Evolutionary conservation across 2,888 invertebrate genomes (phyloP).

Genomic region (Drosophila paranaensis): DNA sequence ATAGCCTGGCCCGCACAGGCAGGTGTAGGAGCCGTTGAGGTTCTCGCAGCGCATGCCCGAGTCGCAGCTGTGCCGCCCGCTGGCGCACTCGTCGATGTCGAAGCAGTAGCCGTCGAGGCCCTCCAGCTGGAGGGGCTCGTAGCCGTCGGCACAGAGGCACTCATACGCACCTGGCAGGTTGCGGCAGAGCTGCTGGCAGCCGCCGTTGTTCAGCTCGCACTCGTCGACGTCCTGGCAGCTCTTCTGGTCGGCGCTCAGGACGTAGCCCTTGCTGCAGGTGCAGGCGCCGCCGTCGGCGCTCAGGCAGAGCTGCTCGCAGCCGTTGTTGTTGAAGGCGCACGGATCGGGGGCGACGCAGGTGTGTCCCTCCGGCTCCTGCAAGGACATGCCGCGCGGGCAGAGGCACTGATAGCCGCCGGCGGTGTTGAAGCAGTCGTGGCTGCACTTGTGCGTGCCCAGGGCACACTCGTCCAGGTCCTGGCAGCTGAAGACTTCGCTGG

Average conservation of each 20-base stretch:
- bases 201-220: constrained; percentile 85
- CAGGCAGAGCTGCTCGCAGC: constrained; percentile 88
- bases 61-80: constrained; percentile 76
- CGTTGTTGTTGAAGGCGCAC: constrained; percentile 86
- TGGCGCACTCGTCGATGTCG: constrained; percentile 86
- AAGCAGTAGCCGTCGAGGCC: constrained; percentile 76
- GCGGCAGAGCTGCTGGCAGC: constrained; percentile 85
- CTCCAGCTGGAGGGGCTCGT: constrained; percentile 67
- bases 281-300: constrained; percentile 80
- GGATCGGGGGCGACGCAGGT: constrained; percentile 85
- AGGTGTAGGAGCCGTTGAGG: constrained; percentile 84
- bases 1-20: constrained; percentile 85
- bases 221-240: constrained; percentile 86
- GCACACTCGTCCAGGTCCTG: constrained; percentile 86
- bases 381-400: constrained; percentile 85
- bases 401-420: constrained; percentile 86
- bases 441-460: constrained; percentile 85
- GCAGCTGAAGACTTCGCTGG: constrained; percentile 76
- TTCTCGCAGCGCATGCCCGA: constrained; percentile 80
- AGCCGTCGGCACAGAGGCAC: constrained; percentile 86
- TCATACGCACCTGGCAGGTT: constrained; percentile 85
- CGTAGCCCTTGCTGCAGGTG: constrained; percentile 83
- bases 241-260: constrained; percentile 84
- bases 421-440: constrained; percentile 86
- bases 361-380: constrained; percentile 82